phyloP scores from a whole-genome alignment of 2,888 invertebrate species.

The Proisotoma minuta region DNA sequence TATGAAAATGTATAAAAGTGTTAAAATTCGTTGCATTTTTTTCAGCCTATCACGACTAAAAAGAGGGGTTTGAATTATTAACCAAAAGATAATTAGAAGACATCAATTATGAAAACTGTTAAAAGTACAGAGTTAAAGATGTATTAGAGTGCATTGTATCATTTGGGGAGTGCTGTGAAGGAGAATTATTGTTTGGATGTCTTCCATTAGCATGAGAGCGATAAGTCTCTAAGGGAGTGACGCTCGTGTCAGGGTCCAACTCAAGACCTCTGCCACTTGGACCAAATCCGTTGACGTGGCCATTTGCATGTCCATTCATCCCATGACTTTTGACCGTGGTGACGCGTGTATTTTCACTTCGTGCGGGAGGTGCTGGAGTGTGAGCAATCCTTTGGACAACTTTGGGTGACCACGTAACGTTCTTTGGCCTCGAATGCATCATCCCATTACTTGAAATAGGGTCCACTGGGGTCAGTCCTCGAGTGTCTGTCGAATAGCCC shows the following conservation, averaged over 20 bases:
- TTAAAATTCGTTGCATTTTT: too few species aligned
- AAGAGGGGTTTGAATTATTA: too few species aligned
- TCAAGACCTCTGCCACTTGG: conserved; percentile 38
- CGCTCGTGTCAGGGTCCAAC: conserved; percentile 43
- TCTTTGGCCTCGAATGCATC: conserved; percentile 29
- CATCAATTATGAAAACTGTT: conserved; percentile 7
- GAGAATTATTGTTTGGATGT: conserved; percentile 17
- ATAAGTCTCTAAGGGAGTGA: conserved; percentile 44
- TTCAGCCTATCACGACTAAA: too few species aligned
- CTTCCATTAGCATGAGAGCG: conserved; percentile 36
- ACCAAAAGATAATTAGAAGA: background rate
- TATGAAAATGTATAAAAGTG: too few species aligned
- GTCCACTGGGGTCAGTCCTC: conserved; percentile 41
- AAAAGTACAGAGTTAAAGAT: conserved; percentile 46
- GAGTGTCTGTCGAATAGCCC: conserved; percentile 21
- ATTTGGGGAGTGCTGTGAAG: conserved; percentile 1
- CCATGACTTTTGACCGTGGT: conserved; percentile 16
- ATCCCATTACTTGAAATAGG: conserved; percentile 18
- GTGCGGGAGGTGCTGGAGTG: conserved; percentile 28
- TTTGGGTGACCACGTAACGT: conserved; percentile 46
- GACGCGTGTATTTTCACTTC: conserved; percentile 36
- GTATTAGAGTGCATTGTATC: conserved; percentile 45
- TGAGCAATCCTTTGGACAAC: conserved; percentile 41
- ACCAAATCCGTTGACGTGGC: conserved; percentile 16
- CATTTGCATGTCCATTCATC: conserved; percentile 16